Percentiles rank a stretch among this genome's conserved stretches.
Evolutionary conservation across 1,140 invertebrate species (phyloP).

Genomic region (Bathynomus jamesi): DNA sequence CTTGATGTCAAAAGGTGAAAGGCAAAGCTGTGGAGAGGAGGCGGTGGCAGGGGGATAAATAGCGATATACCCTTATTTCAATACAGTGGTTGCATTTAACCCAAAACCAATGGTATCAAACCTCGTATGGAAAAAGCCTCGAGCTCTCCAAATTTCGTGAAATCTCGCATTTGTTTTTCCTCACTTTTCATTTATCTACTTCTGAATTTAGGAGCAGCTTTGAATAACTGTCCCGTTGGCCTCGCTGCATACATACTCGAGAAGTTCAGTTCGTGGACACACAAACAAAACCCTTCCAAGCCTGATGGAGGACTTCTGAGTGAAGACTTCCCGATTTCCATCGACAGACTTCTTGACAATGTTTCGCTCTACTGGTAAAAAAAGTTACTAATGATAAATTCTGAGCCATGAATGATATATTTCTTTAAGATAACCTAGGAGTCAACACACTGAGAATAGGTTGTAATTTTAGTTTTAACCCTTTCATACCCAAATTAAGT

Average conservation of each 20-base stretch:
- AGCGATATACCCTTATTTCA: neutral
- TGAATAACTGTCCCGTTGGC: constrained; percentile 54
- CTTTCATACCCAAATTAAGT: too few species aligned
- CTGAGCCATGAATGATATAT: too few species aligned
- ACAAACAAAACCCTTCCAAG: constrained; percentile 49
- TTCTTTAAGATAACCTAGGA: too few species aligned
- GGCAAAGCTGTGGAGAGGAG: neutral
- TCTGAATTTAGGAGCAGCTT: constrained; percentile 40
- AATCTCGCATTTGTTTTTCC: neutral
- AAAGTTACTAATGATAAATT: too few species aligned
- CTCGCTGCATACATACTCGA: constrained; percentile 75
- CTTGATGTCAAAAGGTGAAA: too few species aligned
- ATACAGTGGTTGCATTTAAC: neutral
- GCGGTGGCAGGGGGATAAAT: neutral
- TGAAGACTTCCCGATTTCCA: constrained; percentile 46
- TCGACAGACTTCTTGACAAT: constrained; percentile 75
- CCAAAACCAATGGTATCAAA: neutral
- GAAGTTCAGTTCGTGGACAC: constrained; percentile 72
- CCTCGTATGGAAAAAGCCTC: neutral
- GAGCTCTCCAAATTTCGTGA: neutral
- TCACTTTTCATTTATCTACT: neutral
- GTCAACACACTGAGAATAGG: too few species aligned
- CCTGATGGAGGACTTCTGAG: constrained; percentile 62
- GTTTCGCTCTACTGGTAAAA: constrained; percentile 79
- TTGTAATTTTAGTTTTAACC: too few species aligned